Evolutionary conservation across 2,113 vertebrate species (phyloP).

Genomic region (Lasiurus borealis): DNA sequence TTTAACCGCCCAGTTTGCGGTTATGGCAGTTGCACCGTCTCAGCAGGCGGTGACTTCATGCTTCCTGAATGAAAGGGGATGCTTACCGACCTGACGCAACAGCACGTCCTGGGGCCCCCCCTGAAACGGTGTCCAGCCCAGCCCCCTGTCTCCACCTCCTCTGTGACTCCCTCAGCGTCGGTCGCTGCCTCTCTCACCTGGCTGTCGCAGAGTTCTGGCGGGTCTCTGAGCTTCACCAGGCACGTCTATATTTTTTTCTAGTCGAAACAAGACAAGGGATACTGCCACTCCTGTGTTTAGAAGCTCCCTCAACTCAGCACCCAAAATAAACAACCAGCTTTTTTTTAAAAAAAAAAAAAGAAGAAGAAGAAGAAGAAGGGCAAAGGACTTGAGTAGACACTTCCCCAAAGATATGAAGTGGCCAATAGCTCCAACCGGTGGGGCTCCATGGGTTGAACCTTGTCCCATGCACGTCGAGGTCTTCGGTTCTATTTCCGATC

Average conservation of each 20-base stretch:
- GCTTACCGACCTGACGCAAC: accelerated
- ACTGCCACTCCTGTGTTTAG: neutral
- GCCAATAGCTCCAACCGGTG: neutral
- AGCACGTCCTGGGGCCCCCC: neutral
- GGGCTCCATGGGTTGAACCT: neutral
- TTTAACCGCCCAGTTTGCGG: neutral
- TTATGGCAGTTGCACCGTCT: neutral
- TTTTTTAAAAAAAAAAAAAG: neutral
- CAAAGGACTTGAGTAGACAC: neutral
- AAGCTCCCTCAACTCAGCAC: neutral
- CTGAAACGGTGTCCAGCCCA: neutral
- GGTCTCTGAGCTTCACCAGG: neutral
- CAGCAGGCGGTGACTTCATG: neutral
- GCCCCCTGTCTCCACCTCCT: neutral
- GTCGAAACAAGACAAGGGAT: neutral
- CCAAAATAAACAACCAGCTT: neutral
- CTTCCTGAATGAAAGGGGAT: neutral
- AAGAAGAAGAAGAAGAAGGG: neutral
- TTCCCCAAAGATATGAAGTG: neutral
- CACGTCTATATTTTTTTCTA: neutral
- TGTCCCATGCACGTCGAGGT: neutral
- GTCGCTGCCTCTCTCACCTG: neutral
- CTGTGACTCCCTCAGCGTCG: neutral
- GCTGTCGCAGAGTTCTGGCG: neutral
- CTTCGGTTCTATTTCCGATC: neutral